These are phyloP conservation scores for Mirza zaza DNA, from an alignment of 2,113 vertebrate genomes.

Conservation along the genomic window DNA sequence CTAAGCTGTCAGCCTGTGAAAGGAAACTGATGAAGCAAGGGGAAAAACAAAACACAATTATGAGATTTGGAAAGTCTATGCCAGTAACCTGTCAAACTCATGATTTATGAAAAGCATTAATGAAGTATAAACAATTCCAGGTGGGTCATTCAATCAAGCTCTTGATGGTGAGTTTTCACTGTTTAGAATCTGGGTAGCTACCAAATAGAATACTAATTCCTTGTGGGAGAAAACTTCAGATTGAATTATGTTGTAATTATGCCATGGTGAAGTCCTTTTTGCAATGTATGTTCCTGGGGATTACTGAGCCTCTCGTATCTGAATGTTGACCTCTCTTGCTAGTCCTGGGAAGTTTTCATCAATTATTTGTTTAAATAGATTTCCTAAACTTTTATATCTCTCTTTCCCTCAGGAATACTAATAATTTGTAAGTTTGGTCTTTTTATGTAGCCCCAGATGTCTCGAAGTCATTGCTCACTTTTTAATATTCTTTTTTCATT, in stretches of 20 bases:
- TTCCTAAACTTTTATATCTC: no score
- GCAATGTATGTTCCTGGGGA: no score
- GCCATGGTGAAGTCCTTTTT: no score
- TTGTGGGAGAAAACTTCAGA: slow-evolving; percentile 79
- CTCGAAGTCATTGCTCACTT: no score
- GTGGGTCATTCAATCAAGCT: slow-evolving; percentile 74
- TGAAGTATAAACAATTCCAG: slow-evolving; percentile 76
- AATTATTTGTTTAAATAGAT: no score
- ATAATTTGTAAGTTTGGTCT: no score
- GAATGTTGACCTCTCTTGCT: no score
- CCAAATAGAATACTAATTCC: slow-evolving; percentile 79
- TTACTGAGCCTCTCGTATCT: no score
- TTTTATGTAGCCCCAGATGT: no score
- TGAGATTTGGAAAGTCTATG: slow-evolving; percentile 20
- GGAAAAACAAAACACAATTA: slow-evolving; percentile 62
- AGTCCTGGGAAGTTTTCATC: no score
- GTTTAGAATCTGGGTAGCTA: slow-evolving; percentile 32
- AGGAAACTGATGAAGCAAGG: slow-evolving; percentile 63
- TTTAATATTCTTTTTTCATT: no score
- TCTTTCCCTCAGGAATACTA: no score
- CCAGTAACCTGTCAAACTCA: slow-evolving; percentile 60
- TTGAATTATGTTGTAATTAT: slow-evolving; percentile 86
- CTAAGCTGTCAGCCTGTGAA: slow-evolving; percentile 65
- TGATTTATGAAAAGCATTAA: slow-evolving; percentile 77
- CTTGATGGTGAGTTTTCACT: slow-evolving; percentile 44